These are phyloP conservation scores for Halichoeres trimaculatus DNA, from an alignment of 2,113 vertebrate species.

Conservation along the genomic window DNA sequence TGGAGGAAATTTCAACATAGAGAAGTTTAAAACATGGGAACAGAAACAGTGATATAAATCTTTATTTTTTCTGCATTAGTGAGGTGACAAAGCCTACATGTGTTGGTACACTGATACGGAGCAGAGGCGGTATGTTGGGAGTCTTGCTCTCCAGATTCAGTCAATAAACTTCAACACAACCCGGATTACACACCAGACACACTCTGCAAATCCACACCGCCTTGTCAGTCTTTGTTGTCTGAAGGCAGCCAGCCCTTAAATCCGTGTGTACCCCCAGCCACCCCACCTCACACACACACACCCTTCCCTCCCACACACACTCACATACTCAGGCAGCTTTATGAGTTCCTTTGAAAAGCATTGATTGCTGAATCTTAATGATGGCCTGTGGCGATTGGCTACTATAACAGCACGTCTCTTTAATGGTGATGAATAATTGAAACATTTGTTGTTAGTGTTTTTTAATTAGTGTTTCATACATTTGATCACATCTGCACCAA, in stretches of 20 bases:
- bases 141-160: background rate
- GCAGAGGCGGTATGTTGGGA: background rate
- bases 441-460: background rate
- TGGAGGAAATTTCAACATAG: too few species aligned
- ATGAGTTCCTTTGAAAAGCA: background rate
- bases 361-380: background rate
- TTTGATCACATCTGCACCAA: background rate
- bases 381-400: background rate
- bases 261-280: background rate
- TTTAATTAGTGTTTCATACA: background rate
- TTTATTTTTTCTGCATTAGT: too few species aligned
- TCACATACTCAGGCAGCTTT: background rate
- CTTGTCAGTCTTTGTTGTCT: constrained; percentile 1
- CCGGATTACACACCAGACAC: background rate
- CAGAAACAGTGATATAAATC: too few species aligned
- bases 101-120: background rate
- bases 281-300: background rate
- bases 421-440: background rate
- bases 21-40: too few species aligned
- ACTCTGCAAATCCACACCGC: background rate
- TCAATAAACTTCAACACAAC: background rate
- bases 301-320: background rate
- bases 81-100: background rate
- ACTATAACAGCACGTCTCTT: background rate
- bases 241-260: constrained; percentile 1